phyloP scores from a whole-genome alignment of 2,888 invertebrate species.

The Mythimna pallens region DNA sequence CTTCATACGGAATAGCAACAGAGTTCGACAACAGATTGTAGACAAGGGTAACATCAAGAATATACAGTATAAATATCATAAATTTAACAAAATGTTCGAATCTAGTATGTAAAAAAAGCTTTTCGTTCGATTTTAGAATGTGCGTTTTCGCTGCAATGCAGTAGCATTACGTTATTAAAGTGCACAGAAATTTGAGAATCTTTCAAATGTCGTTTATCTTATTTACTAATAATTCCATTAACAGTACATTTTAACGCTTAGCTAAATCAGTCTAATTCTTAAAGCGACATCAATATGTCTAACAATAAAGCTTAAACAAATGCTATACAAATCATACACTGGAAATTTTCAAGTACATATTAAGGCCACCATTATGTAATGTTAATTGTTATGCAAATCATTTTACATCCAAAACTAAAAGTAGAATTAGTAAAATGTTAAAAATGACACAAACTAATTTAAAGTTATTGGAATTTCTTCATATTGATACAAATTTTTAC shows the following conservation, averaged over 20 bases:
- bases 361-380: constrained; percentile 84
- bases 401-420: constrained; percentile 68
- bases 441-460: constrained; percentile 59
- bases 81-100: constrained; percentile 57
- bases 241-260: constrained; percentile 89
- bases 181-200: constrained; percentile 50
- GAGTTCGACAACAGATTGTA: constrained; percentile 50
- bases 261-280: constrained; percentile 91
- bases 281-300: constrained; percentile 89
- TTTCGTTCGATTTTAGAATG: constrained; percentile 58
- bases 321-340: constrained; percentile 85
- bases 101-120: constrained; percentile 44
- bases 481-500: constrained; percentile 48
- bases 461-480: constrained; percentile 59
- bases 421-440: constrained; percentile 64
- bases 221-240: constrained; percentile 85
- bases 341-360: constrained; percentile 82
- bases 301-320: constrained; percentile 89
- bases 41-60: constrained; percentile 47
- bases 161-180: constrained; percentile 39
- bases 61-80: constrained; percentile 49
- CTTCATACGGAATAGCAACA: constrained; percentile 49
- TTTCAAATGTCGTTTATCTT: constrained; percentile 81
- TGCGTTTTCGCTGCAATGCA: constrained; percentile 42
- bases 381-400: constrained; percentile 69